These are phyloP conservation scores for Entomyzon cyanotis DNA, from an alignment of 2,113 vertebrate species.

Conservation along the genomic window DNA sequence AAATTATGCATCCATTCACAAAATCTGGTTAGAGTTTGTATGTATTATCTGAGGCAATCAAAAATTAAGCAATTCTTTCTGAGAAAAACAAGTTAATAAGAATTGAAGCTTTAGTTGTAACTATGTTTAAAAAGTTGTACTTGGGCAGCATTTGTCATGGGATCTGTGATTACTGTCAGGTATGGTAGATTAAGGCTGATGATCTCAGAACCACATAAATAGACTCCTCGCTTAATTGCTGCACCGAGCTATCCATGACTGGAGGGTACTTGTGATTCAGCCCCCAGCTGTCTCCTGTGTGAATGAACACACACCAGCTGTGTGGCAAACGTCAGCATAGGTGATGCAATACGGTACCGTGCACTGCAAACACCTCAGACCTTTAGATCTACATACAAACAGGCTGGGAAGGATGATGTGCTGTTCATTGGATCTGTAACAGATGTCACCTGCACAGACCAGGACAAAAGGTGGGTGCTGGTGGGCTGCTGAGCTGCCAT, in stretches of 20 bases:
- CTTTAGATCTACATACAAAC: not conserved
- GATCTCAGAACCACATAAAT: conserved; percentile 6
- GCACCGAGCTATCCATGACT: rapidly evolving
- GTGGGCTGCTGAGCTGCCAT: not conserved
- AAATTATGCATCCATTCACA: not conserved
- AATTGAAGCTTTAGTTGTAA: not conserved
- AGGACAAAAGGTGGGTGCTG: not conserved
- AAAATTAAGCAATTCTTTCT: not conserved
- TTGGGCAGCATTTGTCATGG: not conserved
- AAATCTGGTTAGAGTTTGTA: not conserved
- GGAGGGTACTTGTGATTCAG: not conserved
- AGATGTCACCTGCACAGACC: not conserved
- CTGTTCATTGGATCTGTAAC: not conserved
- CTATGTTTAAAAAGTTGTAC: not conserved
- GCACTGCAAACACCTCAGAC: not conserved
- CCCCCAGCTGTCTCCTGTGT: not conserved
- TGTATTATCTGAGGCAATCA: not conserved
- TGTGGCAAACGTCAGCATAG: not conserved
- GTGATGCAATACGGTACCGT: not conserved
- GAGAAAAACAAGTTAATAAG: conserved; percentile 1
- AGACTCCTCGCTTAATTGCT: not conserved
- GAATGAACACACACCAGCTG: not conserved
- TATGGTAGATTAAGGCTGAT: not conserved
- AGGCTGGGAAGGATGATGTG: rapidly evolving
- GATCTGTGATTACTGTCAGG: not conserved